These are phyloP conservation scores for Empidonax traillii DNA, from an alignment of 2,113 vertebrate genomes.

Conservation along the genomic window DNA sequence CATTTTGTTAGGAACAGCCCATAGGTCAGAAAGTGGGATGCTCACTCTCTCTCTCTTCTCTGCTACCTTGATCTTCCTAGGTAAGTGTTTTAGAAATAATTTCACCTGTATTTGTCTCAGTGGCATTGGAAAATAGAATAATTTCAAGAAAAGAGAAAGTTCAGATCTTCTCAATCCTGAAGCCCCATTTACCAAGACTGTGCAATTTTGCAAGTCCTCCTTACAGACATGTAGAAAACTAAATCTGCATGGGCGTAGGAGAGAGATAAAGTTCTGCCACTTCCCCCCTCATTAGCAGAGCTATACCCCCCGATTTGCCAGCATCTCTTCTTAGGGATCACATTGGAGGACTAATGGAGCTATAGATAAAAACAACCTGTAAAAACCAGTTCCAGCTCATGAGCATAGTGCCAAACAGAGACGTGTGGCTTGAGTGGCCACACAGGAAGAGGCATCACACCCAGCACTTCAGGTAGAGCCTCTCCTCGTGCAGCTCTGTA, in stretches of 20 bases:
- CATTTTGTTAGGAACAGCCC: background rate
- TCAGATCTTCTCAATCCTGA: background rate
- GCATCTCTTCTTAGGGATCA: background rate
- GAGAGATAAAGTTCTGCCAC: background rate
- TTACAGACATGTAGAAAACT: background rate
- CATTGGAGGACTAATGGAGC: background rate
- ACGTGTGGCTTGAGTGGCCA: accelerated
- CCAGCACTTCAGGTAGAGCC: background rate
- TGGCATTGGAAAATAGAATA: background rate
- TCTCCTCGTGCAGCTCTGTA: background rate
- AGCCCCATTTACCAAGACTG: accelerated
- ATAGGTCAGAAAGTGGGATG: background rate
- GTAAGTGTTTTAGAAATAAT: background rate
- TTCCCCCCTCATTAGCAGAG: background rate
- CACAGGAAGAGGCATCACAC: background rate
- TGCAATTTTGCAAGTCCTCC: background rate
- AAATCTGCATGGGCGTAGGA: background rate
- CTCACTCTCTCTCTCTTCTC: background rate
- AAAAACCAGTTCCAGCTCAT: background rate
- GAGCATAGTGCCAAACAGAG: accelerated
- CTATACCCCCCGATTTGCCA: background rate
- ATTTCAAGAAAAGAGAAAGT: background rate
- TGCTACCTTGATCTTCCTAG: background rate
- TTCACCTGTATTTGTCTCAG: background rate
- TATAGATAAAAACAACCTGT: background rate